Percentiles rank a stretch among this genome's conserved stretches.
phyloP scores from a whole-genome alignment of 2,113 vertebrate species.

The Machaerirhynchus nigripectus region DNA sequence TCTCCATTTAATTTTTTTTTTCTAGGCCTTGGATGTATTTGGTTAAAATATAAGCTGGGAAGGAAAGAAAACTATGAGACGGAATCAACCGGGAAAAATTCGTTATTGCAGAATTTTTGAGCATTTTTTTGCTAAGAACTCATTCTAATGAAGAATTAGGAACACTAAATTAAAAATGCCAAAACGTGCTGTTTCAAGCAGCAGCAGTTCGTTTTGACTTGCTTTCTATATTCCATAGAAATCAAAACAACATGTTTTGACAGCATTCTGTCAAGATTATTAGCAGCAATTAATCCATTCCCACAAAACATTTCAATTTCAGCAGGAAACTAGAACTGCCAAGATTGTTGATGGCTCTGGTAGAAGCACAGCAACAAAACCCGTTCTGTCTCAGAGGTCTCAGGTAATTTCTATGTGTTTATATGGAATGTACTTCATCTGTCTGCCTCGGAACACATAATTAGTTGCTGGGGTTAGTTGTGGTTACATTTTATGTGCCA shows the following conservation, averaged over 20 bases:
- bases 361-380: neutral
- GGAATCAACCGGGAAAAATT: neutral
- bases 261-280: neutral
- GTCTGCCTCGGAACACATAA: neutral
- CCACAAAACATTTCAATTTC: neutral
- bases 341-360: neutral
- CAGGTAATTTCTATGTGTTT: neutral
- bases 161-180: neutral
- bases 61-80: neutral
- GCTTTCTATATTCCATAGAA: neutral
- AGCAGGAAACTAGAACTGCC: neutral
- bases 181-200: neutral
- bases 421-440: neutral
- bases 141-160: neutral
- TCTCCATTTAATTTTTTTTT: neutral
- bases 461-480: neutral
- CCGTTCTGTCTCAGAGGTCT: neutral
- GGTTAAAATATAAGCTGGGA: neutral
- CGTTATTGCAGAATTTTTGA: neutral
- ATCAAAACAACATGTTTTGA: constrained; percentile 25
- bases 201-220: neutral
- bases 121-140: neutral
- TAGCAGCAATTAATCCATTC: neutral
- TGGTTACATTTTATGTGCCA: neutral
- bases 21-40: neutral